A percentile compares a stretch with the other conserved stretches of the same genome.
These are phyloP conservation scores for Hypena proboscidalis DNA, from an alignment of 2,888 invertebrate genomes.

Conservation along the genomic window DNA sequence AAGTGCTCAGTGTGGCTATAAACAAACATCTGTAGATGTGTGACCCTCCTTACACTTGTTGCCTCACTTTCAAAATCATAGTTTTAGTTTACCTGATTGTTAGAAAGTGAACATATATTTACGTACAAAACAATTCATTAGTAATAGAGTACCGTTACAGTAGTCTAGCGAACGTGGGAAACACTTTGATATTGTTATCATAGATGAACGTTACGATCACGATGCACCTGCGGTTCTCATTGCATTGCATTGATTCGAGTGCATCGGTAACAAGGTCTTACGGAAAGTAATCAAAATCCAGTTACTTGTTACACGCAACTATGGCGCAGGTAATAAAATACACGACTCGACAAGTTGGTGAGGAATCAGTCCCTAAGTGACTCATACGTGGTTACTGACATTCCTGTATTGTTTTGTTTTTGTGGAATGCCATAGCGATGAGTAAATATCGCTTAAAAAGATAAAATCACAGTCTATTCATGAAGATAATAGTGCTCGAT, in stretches of 20 bases:
- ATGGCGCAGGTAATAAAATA: constrained; percentile 63
- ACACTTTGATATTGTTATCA: constrained; percentile 62
- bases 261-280: constrained; percentile 58
- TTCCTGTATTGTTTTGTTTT: constrained; percentile 78
- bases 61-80: constrained; percentile 75
- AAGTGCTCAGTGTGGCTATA: constrained; percentile 41
- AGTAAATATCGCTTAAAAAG: constrained; percentile 57
- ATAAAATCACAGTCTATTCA: constrained; percentile 41
- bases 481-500: constrained; percentile 40
- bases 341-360: constrained; percentile 54
- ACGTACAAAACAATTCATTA: constrained; percentile 56
- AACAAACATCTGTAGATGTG: constrained; percentile 66
- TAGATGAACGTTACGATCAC: constrained; percentile 70
- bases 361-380: constrained; percentile 75
- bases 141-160: constrained; percentile 73
- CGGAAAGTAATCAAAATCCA: constrained; percentile 59
- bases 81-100: constrained; percentile 64
- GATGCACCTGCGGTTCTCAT: constrained; percentile 77
- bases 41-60: constrained; percentile 63
- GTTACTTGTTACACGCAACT: constrained; percentile 62
- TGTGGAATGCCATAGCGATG: constrained; percentile 70
- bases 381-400: constrained; percentile 71
- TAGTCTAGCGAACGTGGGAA: constrained; percentile 63
- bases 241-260: constrained; percentile 56
- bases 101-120: constrained; percentile 73